phyloP scores from a whole-genome alignment of 1,140 invertebrate species.

The Drosophila kikkawai region DNA sequence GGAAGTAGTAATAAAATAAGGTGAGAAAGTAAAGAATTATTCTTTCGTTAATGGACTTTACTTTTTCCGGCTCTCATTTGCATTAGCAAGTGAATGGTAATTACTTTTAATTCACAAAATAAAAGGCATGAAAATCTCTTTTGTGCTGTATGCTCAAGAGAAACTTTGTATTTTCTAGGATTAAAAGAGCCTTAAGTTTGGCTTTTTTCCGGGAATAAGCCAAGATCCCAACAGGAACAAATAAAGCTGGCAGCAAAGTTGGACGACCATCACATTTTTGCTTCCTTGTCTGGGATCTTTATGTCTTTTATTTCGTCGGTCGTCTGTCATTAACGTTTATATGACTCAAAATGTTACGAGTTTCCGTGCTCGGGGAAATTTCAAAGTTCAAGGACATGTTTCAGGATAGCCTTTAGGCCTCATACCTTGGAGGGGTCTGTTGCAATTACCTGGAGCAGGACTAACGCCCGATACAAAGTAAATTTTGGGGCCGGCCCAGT shows the following conservation, averaged over 20 bases:
- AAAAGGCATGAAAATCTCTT: not conserved
- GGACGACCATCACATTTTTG: conserved; percentile 12
- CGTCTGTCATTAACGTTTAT: conserved; percentile 23
- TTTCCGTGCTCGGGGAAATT: conserved; percentile 17
- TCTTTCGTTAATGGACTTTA: conserved; percentile 7
- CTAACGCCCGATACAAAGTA: conserved; percentile 11
- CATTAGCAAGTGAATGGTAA: conserved; percentile 18
- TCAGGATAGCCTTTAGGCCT: not conserved
- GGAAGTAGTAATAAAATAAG: not conserved
- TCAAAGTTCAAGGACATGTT: conserved; percentile 53
- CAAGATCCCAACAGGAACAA: conserved; percentile 3
- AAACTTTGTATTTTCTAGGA: conserved; percentile 7
- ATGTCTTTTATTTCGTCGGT: conserved; percentile 1
- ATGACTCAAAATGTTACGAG: conserved; percentile 27
- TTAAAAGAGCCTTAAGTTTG: not conserved
- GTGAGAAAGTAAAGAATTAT: not conserved
- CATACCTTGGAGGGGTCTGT: conserved; percentile 7
- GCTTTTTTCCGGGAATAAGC: not conserved
- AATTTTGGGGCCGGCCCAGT: not conserved
- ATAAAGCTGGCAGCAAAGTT: conserved; percentile 7
- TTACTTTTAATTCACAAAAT: not conserved
- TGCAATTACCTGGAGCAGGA: conserved; percentile 19
- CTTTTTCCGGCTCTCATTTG: conserved; percentile 3
- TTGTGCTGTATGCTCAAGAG: not conserved
- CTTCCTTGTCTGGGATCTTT: conserved; percentile 26